Percentiles rank a stretch among this genome's conserved stretches.
Evolutionary conservation across 2,113 vertebrate genomes (phyloP).

Genomic region (Mola mola): DNA sequence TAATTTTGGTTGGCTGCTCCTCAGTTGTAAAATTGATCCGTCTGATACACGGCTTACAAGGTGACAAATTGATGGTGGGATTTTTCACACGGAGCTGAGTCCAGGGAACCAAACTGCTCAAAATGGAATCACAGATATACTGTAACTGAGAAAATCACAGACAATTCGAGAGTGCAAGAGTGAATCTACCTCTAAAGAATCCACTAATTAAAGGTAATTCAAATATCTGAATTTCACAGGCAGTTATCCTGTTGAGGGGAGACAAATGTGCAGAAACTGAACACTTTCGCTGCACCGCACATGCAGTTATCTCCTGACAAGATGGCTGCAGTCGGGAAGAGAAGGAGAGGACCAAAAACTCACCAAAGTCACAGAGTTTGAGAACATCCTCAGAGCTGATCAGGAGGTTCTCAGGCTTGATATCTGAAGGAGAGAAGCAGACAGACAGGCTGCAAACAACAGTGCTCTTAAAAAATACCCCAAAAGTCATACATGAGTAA

Average conservation of each 20-base stretch:
- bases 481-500: too few species aligned
- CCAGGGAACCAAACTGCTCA: slow-evolving; percentile 20
- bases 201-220: too few species aligned
- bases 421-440: slow-evolving; percentile 83
- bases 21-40: slow-evolving; percentile 31
- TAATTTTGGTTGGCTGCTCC: slow-evolving; percentile 21
- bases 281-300: neutral
- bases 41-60: slow-evolving; percentile 23
- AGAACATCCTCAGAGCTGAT: slow-evolving; percentile 97
- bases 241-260: slow-evolving; percentile 4
- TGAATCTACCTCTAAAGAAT: too few species aligned
- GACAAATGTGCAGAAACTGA: neutral
- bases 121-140: slow-evolving; percentile 15
- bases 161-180: slow-evolving; percentile 11
- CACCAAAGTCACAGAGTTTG: slow-evolving; percentile 98
- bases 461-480: too few species aligned
- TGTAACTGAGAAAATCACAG: slow-evolving; percentile 4
- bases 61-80: slow-evolving; percentile 44
- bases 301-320: neutral
- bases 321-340: neutral
- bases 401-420: slow-evolving; percentile 99
- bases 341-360: slow-evolving; percentile 64
- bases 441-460: neutral
- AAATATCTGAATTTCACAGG: too few species aligned
- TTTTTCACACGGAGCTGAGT: slow-evolving; percentile 36